These are phyloP conservation scores for Cephonodes hylas DNA, from an alignment of 2,888 invertebrate species.

Conservation along the genomic window DNA sequence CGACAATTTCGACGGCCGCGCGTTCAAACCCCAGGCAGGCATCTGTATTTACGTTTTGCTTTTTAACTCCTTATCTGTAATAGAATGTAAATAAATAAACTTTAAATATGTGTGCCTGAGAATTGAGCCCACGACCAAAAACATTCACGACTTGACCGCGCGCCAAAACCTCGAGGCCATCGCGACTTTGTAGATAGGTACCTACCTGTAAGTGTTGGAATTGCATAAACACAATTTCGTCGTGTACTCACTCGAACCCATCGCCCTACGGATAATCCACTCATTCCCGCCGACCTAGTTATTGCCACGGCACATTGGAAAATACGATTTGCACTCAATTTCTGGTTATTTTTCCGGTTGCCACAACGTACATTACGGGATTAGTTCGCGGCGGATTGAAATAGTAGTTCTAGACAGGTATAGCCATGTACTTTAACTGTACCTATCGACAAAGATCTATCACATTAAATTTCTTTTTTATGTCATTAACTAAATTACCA, in stretches of 20 bases:
- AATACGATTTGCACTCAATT: conserved; percentile 24
- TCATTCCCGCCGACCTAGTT: conserved; percentile 16
- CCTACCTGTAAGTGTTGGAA: not conserved
- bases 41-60: no score
- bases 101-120: no score
- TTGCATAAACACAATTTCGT: not conserved
- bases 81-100: no score
- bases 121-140: no score
- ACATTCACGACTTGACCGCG: no score
- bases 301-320: conserved; percentile 17
- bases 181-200: not conserved
- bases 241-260: not conserved
- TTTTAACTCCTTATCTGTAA: no score
- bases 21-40: no score
- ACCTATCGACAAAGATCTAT: not conserved
- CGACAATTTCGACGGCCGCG: no score
- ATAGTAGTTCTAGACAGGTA: not conserved
- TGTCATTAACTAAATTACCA: no score
- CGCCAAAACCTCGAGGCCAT: no score
- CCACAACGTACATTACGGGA: not conserved
- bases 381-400: not conserved
- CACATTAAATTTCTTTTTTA: no score
- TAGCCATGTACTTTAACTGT: not conserved
- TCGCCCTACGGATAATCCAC: conserved; percentile 11
- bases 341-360: conserved; percentile 15